Evolutionary conservation across 2,113 vertebrate species (phyloP), one percentile per base, ranked within the genome.

Genomic region (Genyomyrus donnyi): DNA sequence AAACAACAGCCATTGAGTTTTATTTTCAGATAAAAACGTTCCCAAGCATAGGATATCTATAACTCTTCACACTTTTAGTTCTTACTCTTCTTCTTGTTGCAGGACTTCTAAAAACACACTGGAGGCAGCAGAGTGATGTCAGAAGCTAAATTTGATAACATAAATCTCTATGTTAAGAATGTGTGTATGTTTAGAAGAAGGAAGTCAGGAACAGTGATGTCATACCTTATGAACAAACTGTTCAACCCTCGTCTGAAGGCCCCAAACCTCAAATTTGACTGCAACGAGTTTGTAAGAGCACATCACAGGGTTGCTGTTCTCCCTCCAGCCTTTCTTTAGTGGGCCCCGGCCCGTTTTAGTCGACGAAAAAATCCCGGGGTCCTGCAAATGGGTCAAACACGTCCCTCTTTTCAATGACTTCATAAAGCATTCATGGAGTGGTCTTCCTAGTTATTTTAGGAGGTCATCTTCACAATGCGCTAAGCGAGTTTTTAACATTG

Each of bases 211-310:
- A n/a, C 39, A 58, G 3, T 13, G 6, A 74, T 35, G 31, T 13
- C 15, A 7, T 92, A 96, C 95, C 95, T 96, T 96, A 91, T 96
- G 95, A 88, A 95, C 94, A 0, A 95, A 96, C 88, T 96, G 95
- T 70, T 96, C 96, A 91, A 96, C 96, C 24, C 95, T 93, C 0
- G 94, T 95, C 93, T 96, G 96, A 90, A 96, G 94, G 45, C 96
- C 96, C 96, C 96, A 96, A 89, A 96, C 96, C 91, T 96, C 96
- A 50, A 96, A 96, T 91, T 96, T 94, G 91, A 96, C 96, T 8
- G 92, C 94, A 50, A 96, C 95, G 92, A 96, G 93, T 53, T 96
- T 96, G 92, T 96, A 96, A 88, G 96, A 96, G 92, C 96, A 96
- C 96, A 96, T 96, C 90, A 96, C 92, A 42, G 96, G 95, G 15